Evolutionary conservation across 2,797 vertebrate genomes (phyloP), one percentile per base, ranked within the genome.

Genomic region (Rhynchotus rufescens): DNA sequence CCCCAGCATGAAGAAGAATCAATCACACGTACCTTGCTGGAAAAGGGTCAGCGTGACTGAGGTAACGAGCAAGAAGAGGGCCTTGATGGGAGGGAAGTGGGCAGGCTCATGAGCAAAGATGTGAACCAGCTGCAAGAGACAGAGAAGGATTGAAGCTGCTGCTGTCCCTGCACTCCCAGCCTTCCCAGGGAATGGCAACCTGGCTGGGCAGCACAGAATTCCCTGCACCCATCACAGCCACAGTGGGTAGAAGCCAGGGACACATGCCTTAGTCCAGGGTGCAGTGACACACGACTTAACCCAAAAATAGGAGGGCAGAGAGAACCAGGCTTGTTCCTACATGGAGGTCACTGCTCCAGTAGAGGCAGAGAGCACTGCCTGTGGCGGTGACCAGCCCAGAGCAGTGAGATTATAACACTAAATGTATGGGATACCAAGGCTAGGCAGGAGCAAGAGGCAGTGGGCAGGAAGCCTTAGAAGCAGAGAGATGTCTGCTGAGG

Each of bases 31-130:
- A 99, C 99, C 99, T 99, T 99, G 99, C 96, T 99, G 99, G 98
- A 99, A 99, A 96, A 99, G 99, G 94, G 98, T 98, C 95, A 99
- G 98, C 13, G 99, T 99, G 97, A 99, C 98, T 28, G 99, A 99
- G 94, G 99, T 99, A 98, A 99, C 99, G 36, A 99, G 98, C 97
- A 99, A 98, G 98, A 99, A 99, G 94, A 99, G 98, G 88, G 99
- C 98, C 98, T 99, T 99, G 95, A 99, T 99, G 90, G 99, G 99
- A 83, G 99, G 98, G 94, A 99, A 99, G 97, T 99, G 98, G 92
- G 98, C 98, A 34, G 99, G 98, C 97, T 99, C 98, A 42, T 99
- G 99, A 92, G 99, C 99, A 97, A 99, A 99, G 97, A 99, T 99
- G 96, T 99, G 98, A 96, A 99, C 99, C 98, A 99, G 98, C 99